Percentiles rank a stretch among this genome's conserved stretches.
Evolutionary conservation across 2,797 vertebrate genomes (phyloP).

Genomic region (Xyrichtys novacula): DNA sequence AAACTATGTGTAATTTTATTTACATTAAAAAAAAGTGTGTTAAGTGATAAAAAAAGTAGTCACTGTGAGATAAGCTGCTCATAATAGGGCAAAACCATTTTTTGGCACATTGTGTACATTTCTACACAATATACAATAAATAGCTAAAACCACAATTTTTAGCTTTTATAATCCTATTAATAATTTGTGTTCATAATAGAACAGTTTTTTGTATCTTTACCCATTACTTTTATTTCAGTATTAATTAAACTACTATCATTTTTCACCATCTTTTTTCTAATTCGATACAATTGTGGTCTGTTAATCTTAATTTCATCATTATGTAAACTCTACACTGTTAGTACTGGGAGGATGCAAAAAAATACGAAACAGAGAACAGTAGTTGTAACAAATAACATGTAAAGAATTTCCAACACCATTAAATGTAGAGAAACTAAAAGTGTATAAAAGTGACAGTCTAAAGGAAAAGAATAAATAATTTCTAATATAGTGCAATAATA

Average conservation of each 20-base stretch:
- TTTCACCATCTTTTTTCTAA: too few species aligned
- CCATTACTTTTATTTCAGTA: too few species aligned
- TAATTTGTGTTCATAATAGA: too few species aligned
- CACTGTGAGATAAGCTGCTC: conserved; percentile 6
- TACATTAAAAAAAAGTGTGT: conserved; percentile 14
- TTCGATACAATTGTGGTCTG: too few species aligned
- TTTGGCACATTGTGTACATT: conserved; percentile 49
- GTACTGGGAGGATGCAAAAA: conserved; percentile 35
- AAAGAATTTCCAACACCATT: conserved; percentile 37
- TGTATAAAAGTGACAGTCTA: conserved; percentile 43
- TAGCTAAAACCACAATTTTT: too few species aligned
- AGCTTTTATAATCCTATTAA: too few species aligned
- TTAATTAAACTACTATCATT: too few species aligned
- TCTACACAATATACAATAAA: too few species aligned
- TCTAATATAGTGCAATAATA: conserved; percentile 57
- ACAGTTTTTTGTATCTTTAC: too few species aligned
- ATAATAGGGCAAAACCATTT: conserved; percentile 22
- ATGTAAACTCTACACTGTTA: conserved; percentile 9
- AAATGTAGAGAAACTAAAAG: conserved; percentile 32
- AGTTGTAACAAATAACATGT: conserved; percentile 36
- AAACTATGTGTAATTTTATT: conserved; percentile 13
- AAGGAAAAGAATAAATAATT: conserved; percentile 28
- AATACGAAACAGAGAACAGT: conserved; percentile 35
- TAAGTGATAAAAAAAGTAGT: conserved; percentile 5
- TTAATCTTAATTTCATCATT: too few species aligned